Conservation (phyloP, 2,113 vertebrate genomes). For the Aramus guarauna region DNA sequence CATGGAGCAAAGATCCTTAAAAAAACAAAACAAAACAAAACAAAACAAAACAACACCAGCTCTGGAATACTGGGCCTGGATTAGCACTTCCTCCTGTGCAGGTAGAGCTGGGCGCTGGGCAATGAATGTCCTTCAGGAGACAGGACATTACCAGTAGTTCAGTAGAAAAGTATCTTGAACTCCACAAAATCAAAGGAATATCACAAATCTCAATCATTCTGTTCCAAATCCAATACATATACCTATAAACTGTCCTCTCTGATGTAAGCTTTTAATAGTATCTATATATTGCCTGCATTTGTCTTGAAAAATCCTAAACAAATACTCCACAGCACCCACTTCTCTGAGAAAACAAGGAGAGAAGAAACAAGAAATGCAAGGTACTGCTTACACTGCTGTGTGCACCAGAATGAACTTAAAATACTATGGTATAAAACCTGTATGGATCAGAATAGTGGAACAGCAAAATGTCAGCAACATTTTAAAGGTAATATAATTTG, state of each 20-base stretch:
- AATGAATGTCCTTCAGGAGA: background rate
- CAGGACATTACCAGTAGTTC: background rate
- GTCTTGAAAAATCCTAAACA: background rate
- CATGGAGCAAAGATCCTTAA: background rate
- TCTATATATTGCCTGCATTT: background rate
- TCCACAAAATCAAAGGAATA: background rate
- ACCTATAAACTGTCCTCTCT: background rate
- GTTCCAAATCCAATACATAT: background rate
- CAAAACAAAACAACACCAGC: background rate
- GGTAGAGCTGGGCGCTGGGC: background rate
- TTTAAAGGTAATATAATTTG: slow-evolving; percentile 54
- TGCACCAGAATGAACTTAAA: slow-evolving; percentile 5
- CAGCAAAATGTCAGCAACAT: slow-evolving; percentile 49
- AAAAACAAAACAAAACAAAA: background rate
- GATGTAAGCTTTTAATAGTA: background rate
- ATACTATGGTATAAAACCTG: slow-evolving; percentile 9
- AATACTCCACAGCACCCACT: background rate
- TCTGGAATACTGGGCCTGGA: background rate
- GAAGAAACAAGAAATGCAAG: background rate
- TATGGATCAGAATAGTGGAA: background rate
- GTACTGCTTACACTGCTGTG: background rate
- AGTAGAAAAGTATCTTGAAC: background rate
- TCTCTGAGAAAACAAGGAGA: background rate
- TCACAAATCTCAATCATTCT: background rate
- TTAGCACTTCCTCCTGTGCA: background rate